Base-by-base conservation (phyloP, 1,140 invertebrate genomes). In the Drosophila lowei region DNA sequence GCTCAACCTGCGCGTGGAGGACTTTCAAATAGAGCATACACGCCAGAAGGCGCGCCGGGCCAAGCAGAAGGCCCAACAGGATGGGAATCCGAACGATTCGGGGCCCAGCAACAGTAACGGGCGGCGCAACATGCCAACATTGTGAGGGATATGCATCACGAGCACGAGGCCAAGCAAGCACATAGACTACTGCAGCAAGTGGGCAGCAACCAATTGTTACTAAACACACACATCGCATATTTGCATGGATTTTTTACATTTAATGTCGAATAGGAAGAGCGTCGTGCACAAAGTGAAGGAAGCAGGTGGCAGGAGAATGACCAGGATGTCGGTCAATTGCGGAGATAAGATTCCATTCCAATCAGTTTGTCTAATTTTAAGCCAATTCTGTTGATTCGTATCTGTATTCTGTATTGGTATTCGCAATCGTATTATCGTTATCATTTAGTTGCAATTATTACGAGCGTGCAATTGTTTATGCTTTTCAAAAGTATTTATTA, bases 11-110 rank as follows among this genome's bases (percentile, higher is more conserved):
- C 96, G 94, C 6, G 96, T 97, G 88, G 94, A 96, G 79, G 96
- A 97, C 92, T 96, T 97, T 88, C 94, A 96, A 92, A 94, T 95
- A 63, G 96, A 97, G 89, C 96, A 97, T 92, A 94, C 95, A 18
- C 76, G 90, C 7, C 90, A 91, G 41, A 91, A 91, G 46, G 79
- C 68, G 34, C 79, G 88, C 15, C 65, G 90, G 42, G 90, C 90
- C 55, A 91, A 91, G 62, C 89, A 90, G 34, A 91, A 91, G 59
- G 83, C 83, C 9, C 74, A 90, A 34, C 89, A 90, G 53, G 86
- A 90, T 41, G 73, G 64, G 0, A 59, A 58, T 41, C 71, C 61
- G 0, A 59, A 64, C 6, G 71, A 55, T 18, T 72, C 61, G 23
- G 75, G 49, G 49, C 55, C 62, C 23, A 66, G 68, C 38, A 78